phyloP scores from a whole-genome alignment of 2,797 vertebrate genomes.

The Enteromius treurensis region DNA sequence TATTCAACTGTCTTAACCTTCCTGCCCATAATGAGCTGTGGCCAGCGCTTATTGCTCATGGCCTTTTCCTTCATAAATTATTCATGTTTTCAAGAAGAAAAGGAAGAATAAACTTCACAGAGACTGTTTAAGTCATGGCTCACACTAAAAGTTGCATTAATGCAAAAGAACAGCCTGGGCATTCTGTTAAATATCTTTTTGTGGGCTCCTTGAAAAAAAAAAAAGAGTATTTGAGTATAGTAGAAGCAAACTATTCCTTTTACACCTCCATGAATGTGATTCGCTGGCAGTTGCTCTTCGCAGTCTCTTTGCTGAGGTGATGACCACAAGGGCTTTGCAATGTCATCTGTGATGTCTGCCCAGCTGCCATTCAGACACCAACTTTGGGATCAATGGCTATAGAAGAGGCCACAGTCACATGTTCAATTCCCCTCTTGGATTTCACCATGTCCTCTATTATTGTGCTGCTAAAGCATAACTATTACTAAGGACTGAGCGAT shows the following conservation, averaged over 20 bases:
- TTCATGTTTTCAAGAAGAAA: neutral
- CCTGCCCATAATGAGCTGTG: neutral
- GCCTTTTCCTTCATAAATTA: neutral
- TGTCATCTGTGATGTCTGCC: conserved; percentile 51
- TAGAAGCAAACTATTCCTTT: neutral
- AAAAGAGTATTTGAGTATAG: too few relatives aligned
- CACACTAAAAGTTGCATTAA: neutral
- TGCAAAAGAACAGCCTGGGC: neutral
- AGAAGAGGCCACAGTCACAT: conserved; percentile 28
- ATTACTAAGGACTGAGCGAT: neutral
- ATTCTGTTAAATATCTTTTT: neutral
- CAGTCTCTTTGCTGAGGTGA: conserved; percentile 27
- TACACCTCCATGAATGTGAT: neutral
- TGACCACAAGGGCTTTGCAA: conserved; percentile 59
- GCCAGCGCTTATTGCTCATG: neutral
- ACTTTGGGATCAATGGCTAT: conserved; percentile 48
- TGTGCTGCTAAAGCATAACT: conserved; percentile 10
- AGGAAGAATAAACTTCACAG: neutral
- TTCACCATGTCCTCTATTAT: conserved; percentile 1
- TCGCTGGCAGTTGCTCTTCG: conserved; percentile 15
- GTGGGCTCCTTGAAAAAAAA: neutral
- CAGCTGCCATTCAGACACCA: conserved; percentile 11
- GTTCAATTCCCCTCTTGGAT: conserved; percentile 21
- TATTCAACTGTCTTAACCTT: conserved; percentile 1
- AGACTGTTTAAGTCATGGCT: neutral